Evolutionary conservation across 2,888 invertebrate genomes (phyloP).

Genomic region (Danaus chrysippus): DNA sequence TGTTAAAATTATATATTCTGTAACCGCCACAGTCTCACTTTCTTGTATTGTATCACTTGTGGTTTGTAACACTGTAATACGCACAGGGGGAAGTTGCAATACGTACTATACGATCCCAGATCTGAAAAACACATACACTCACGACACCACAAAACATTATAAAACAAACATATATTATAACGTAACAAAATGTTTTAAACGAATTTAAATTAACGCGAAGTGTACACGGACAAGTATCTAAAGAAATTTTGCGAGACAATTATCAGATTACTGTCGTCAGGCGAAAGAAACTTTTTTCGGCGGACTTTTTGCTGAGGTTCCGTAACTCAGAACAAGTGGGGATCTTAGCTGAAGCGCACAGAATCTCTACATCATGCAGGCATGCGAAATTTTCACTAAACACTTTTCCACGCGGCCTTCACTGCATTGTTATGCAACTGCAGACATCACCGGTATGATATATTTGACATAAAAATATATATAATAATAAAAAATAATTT

Average conservation of each 20-base stretch:
- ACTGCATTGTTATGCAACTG: constrained; percentile 74
- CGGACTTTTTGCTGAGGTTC: constrained; percentile 59
- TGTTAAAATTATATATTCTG: constrained; percentile 61
- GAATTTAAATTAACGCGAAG: constrained; percentile 35
- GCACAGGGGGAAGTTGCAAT: constrained; percentile 69
- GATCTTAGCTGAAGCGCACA: constrained; percentile 50
- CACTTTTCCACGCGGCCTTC: constrained; percentile 68
- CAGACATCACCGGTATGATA: constrained; percentile 45
- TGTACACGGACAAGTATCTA: constrained; percentile 56
- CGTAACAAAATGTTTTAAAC: constrained; percentile 15
- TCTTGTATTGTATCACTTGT: constrained; percentile 73
- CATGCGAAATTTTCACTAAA: constrained; percentile 57
- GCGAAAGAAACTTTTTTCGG: constrained; percentile 55
- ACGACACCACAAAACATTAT: constrained; percentile 41
- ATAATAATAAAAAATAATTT: constrained; percentile 57
- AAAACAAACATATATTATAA: constrained; percentile 34
- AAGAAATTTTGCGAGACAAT: constrained; percentile 63
- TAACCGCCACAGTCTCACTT: constrained; percentile 71
- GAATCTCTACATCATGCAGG: constrained; percentile 49
- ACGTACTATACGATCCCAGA: constrained; percentile 66
- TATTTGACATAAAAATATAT: constrained; percentile 30
- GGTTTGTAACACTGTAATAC: constrained; percentile 73
- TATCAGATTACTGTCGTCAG: constrained; percentile 64
- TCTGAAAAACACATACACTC: constrained; percentile 63
- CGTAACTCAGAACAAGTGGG: constrained; percentile 37